Evolutionary conservation across 37 sponge, comb jelly and placozoan species (phyloP), one percentile per base, ranked within the genome.

Genomic region (Halichondria panicea): DNA sequence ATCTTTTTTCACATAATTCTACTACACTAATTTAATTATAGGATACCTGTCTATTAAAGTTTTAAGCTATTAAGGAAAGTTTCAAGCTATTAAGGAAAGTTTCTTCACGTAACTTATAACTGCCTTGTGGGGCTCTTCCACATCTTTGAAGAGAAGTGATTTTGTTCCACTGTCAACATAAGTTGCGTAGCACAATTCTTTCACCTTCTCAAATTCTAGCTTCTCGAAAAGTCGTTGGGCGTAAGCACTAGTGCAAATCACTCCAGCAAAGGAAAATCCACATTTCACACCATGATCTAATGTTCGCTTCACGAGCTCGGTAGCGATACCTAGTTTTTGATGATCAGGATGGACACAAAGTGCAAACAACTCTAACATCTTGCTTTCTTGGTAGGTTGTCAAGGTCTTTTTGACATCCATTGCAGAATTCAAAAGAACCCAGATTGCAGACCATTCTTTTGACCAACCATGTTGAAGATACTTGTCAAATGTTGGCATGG

Each of bases 291-390:
- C 60, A 58, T 58, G 60, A n/a, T 7, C 7, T 58, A 58, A 7
- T 58, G 60, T 58, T 58, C n/a, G 15, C 27, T n/a, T 58, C 60
- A 58, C 60, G 7, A 58, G 15, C 25, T 58, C 60, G 27, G 60
- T n/a, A 58, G 60, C 60, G n/a, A 58, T 58, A 24, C 60, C 60
- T 58, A 7, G 6, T 12, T 58, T 58, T 58, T 27, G 12, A n/a
- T 58, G n/a, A 24, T 58, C 60, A 58, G 60, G 27, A 58, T 58
- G 60, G 6, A 58, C 60, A 58, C 60, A 12, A 11, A 58, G 6
- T n/a, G 60, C 60, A 58, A 58, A 58, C 27, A 58, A n/a, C n/a
- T 6, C 60, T 58, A 58, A n/a, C 60, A 58, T 58, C 60, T 21
- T 12, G 60, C n/a, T n/a, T 58, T 12, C 60, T n/a, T 58, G 15